Evolutionary conservation across 2,888 invertebrate species (phyloP).

Genomic region (Amitus sp.): DNA sequence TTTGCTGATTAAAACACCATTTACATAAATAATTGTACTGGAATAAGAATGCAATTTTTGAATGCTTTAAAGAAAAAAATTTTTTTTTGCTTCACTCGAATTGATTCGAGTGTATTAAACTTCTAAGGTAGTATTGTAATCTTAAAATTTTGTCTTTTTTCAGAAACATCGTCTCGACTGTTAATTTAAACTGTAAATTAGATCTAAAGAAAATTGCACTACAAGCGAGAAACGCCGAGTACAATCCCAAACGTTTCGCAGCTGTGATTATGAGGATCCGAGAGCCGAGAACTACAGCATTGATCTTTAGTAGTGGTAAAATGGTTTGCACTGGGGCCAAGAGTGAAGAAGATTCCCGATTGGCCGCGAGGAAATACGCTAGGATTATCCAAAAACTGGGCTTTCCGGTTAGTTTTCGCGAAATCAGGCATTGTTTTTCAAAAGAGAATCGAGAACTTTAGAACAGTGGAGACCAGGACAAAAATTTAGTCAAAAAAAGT

Average conservation of each 20-base stretch:
- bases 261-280: conserved; percentile 97
- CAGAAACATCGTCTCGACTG: conserved; percentile 98
- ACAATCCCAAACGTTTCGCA: conserved; percentile 98
- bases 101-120: no score
- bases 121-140: no score
- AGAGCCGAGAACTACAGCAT: conserved; percentile 85
- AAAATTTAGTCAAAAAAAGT: no score
- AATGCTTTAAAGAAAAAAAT: no score
- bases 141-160: no score
- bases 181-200: conserved; percentile 93
- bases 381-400: conserved; percentile 84
- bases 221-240: conserved; percentile 98
- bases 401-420: conserved; percentile 72
- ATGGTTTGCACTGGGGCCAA: conserved; percentile 91
- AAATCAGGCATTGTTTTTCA: no score
- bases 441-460: neutral
- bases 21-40: no score
- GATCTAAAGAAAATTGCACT: conserved; percentile 97
- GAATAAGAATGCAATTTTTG: no score
- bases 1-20: no score
- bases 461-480: no score
- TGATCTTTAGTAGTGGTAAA: conserved; percentile 86
- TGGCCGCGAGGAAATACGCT: conserved; percentile 85
- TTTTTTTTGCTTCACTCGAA: no score
- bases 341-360: conserved; percentile 81